Evolutionary conservation across 2,888 invertebrate species (phyloP).

Genomic region (Hedychridium roseum): DNA sequence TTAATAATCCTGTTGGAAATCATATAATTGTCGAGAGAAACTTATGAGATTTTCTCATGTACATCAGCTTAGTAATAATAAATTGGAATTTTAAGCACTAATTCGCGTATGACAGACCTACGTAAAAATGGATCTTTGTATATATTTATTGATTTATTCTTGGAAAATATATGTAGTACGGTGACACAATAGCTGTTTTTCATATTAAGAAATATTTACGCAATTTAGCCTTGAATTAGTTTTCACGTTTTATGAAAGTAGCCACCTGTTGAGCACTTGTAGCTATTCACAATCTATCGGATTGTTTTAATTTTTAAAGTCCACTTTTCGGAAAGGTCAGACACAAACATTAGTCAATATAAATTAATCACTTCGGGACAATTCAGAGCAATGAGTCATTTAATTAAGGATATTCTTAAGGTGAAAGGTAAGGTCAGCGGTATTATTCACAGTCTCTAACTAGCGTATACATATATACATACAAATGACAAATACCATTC

Average conservation of each 20-base stretch:
- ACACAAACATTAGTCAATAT: neutral
- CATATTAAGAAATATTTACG: neutral
- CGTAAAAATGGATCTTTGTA: neutral
- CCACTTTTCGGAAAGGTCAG: neutral
- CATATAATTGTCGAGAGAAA: neutral
- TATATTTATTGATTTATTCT: neutral
- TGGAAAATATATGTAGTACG: neutral
- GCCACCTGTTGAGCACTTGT: neutral
- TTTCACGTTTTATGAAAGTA: neutral
- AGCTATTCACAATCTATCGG: neutral
- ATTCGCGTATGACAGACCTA: neutral
- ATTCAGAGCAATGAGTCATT: neutral
- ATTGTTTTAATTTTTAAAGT: neutral
- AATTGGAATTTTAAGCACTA: neutral
- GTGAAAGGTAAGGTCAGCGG: no score
- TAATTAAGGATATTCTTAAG: no score
- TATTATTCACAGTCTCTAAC: neutral
- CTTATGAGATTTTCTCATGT: neutral
- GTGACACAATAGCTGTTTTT: neutral
- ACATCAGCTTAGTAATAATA: neutral
- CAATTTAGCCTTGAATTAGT: neutral
- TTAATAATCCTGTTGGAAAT: constrained; percentile 45
- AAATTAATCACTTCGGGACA: neutral
- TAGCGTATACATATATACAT: neutral
- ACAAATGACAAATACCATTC: neutral